Evolutionary conservation across 2,888 invertebrate genomes (phyloP), one percentile per base, ranked within the genome.

Genomic region (Ophion ellenae): DNA sequence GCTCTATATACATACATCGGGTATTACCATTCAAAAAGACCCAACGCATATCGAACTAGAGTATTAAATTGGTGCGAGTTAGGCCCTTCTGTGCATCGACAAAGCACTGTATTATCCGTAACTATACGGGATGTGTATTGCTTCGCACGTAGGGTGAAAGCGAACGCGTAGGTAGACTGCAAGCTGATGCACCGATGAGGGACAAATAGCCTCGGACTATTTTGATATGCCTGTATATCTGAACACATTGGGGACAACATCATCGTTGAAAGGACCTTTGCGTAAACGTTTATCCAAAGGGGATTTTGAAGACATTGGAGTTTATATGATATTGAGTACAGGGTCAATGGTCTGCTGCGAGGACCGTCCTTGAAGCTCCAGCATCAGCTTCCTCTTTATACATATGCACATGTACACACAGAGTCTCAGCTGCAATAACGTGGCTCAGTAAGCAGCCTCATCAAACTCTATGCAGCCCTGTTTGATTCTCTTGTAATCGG

Each of bases 401-500:
- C 9, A 0, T 40, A 40, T 40, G 40, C 9, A 40, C 40, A 40
- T 40, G 57, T 53, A 14, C 11, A 53, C 17, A 17, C 53, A 53
- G 53, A 53, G 53, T 14, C 11, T 53, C 28, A 17, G 61, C 32
- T 47, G 47, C 53, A 53, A 71, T 59, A 32, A 36, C 71, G 69
- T 66, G 64, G 24, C 66, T 71, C 59, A 24, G 59, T 73, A 69
- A 71, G 11, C 69, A 78, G 70, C 61, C 69, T 47, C 64, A 74
- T 74, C 28, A 24, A 57, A 69, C 32, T 36, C 63, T 45, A 36
- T 74, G 80, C 28, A 75, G 69, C 66, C 53, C 20, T 79, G 76
- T 86, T 86, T 82, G 82, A 83, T 84, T 83, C 81, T 83, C 61
- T 64, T 77, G 77, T 87, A 86, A 86, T 86, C 81, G 85, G 66